Evolutionary conservation across 64 coral and sea anemone genomes (phyloP), one percentile per base, ranked within the genome.

Genomic region (Stylophora pistillata): DNA sequence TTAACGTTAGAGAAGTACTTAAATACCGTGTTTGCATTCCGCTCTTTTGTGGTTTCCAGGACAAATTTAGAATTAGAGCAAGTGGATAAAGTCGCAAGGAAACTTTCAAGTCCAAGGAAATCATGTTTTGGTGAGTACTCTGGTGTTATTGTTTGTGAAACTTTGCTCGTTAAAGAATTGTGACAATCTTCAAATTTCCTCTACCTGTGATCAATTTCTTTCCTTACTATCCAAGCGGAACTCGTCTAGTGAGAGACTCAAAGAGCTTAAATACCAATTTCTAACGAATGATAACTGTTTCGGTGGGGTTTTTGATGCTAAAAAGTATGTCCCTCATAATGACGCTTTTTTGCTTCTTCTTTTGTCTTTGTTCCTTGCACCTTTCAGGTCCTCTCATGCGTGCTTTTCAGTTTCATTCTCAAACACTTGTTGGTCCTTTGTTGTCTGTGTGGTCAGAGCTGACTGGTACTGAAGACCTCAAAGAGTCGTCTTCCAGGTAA

Each of bases 41-140:
- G 15, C 15, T 90, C 53, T 65, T 60, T 78, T 47, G 56, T 28
- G 15, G 60, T 30, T 86, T 86, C 31, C 47, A 99, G 97, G 81
- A 77, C 97, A 77, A 99, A 99, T 63, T 88, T 99, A 76, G 97
- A 99, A 25, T 61, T 95, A 10, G 90, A 99, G 73, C 97, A 93
- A 72, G 85, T 99, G 11, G 87, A 92, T 71, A 90, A 65, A 54
- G 72, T 60, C 12, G 79, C 96, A 16, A 89, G 80, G 56, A 98
- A 92, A 58, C 88, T 94, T 13, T 93, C 90, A 4, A 30, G 70
- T 30, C 76, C 77, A 63, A 92, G 91, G 34, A 93, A 78, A 56
- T 90, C 86, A 18, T 99, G 94, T 85, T 99, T 95, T 56, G 91
- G 97, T 99, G 93, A 91, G 87, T 74, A 10, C 66, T 18, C 27